Percentiles rank a stretch among this genome's conserved stretches.
These are phyloP conservation scores for Eurystomus gularis DNA, from an alignment of 2,113 vertebrate species.

Conservation along the genomic window DNA sequence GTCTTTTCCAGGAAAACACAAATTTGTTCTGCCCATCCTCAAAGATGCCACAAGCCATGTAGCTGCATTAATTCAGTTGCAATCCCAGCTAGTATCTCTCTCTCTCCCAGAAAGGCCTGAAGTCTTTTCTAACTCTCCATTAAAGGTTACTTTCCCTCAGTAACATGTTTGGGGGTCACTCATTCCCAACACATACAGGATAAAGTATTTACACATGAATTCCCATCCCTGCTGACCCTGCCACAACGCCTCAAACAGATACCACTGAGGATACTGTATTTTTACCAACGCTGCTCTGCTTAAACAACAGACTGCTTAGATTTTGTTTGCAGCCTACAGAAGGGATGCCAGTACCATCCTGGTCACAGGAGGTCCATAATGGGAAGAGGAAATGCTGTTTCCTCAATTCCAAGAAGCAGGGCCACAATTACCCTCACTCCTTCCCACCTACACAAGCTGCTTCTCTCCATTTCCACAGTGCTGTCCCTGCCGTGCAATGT, in stretches of 20 bases:
- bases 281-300: not conserved
- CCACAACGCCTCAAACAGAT: not conserved
- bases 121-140: not conserved
- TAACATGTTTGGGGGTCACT: not conserved
- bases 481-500: not conserved
- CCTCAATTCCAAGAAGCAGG: not conserved
- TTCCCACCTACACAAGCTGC: not conserved
- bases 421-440: not conserved
- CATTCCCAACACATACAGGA: not conserved
- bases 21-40: slow-evolving; percentile 39
- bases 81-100: not conserved
- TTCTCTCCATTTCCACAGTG: not conserved
- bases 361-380: not conserved
- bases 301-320: not conserved
- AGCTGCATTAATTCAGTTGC: slow-evolving; percentile 31
- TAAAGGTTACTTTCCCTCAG: not conserved
- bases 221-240: not conserved
- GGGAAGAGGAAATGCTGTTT: not conserved
- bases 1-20: slow-evolving; percentile 35
- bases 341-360: not conserved
- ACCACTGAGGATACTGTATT: not conserved
- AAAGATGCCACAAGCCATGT: slow-evolving; percentile 26
- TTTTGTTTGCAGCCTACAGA: not conserved
- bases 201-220: not conserved
- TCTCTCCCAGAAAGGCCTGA: not conserved